Conservation (phyloP, 2,888 invertebrate genomes). For the Meiosimyza platycephala region DNA sequence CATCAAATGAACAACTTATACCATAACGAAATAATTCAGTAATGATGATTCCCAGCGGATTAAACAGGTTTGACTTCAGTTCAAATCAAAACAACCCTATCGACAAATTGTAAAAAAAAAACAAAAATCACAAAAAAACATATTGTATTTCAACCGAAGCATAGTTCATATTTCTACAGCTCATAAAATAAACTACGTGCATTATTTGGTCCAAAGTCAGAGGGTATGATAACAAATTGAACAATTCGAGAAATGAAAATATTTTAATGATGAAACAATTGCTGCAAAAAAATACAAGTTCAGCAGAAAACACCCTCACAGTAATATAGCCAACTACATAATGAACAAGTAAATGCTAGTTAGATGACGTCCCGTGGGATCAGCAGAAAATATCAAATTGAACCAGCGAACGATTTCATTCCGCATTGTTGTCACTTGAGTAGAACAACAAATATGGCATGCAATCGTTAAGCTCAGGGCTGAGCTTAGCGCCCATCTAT, state of each 20-base stretch:
- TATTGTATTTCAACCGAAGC: slow-evolving; percentile 20
- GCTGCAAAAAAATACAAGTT: not conserved
- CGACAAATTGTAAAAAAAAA: slow-evolving; percentile 16
- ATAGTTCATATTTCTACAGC: slow-evolving; percentile 21
- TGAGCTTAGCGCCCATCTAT: not conserved
- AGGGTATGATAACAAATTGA: slow-evolving; percentile 29
- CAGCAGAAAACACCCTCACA: not conserved
- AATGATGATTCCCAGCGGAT: slow-evolving; percentile 35
- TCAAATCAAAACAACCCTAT: slow-evolving; percentile 32
- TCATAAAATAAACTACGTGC: slow-evolving; percentile 16
- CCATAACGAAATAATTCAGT: slow-evolving; percentile 24
- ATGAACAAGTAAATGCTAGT: not conserved
- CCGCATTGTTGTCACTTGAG: slow-evolving; percentile 27
- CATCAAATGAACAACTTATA: too few relatives aligned
- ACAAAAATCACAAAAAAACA: slow-evolving; percentile 19
- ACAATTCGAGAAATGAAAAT: slow-evolving; percentile 22
- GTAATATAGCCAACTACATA: slow-evolving; percentile 5
- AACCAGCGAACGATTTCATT: not conserved
- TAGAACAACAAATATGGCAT: not conserved
- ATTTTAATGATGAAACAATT: slow-evolving; percentile 33
- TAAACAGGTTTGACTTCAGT: slow-evolving; percentile 29
- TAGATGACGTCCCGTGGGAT: slow-evolving; percentile 34
- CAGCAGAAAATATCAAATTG: slow-evolving; percentile 15
- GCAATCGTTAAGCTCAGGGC: slow-evolving; percentile 25
- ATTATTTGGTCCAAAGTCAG: slow-evolving; percentile 24